Base-by-base conservation (phyloP, 1,140 invertebrate genomes). In the Bombus polaris region DNA sequence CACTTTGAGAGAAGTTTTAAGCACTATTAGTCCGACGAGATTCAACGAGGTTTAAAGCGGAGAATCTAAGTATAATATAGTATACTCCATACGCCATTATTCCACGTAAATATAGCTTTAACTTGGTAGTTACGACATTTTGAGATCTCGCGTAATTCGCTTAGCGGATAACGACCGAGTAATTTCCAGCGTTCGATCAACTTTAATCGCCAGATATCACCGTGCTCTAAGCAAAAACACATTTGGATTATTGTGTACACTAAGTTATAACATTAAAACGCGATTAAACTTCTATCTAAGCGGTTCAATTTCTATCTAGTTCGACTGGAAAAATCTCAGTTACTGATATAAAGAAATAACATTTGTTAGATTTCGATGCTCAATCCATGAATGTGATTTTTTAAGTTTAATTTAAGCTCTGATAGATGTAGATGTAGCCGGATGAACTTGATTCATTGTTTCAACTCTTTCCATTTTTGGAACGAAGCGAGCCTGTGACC, bases 1-100 rank as follows among this genome's bases (percentile, higher is more conserved):
- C 39, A n/a, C 35, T 59, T 72, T 25, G n/a, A 35, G 39, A 10
- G 12, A 81, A 73, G 53, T 71, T 81, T 73, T 62, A 81, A 73
- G 80, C 39, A 28, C n/a, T 72, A 73, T 81, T 81, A 71, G 47
- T 71, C 79, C 47, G 44, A 28, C 77, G 77, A 68, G 77, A 70
- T 79, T 66, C 77, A 44, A 35, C 57, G 57, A 62, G n/a, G 68
- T 57, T 81, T 81, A 71, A 57, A 53, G 47, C 35, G 35, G 47
- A 10, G 66, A 81, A 81, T 81, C 66, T 8, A 71, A 71, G 79
- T 57, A 70, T 71, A 72, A 71, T 81, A 71, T 57, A 66, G 42
- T n/a, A 25, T 18, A 68, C 59, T 25, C 37, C 35, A 15, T 68
- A 68, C n/a, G 44, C n/a, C 25, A 47, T 66, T 79, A 79, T 68